Conservation (phyloP, 2,797 vertebrate genomes). For the Enteromius fasciolatus region DNA sequence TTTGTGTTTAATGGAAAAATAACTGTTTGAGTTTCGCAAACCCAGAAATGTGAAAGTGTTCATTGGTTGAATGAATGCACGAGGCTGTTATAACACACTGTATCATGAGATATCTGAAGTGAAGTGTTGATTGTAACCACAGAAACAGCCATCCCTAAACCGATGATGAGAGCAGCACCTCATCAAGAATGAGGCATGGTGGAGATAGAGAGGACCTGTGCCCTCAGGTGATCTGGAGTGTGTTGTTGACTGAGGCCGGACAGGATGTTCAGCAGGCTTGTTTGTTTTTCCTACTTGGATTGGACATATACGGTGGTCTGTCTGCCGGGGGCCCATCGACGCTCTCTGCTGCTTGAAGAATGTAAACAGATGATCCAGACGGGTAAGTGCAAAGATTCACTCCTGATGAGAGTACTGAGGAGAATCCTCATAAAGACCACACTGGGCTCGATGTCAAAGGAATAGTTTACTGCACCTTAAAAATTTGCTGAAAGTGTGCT, state of each 20-base stretch:
- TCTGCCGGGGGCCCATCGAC: constrained; percentile 39
- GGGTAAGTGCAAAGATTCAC: constrained; percentile 24
- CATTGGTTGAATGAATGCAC: not conserved
- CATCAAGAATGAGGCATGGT: constrained; percentile 7
- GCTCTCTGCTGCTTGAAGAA: constrained; percentile 65
- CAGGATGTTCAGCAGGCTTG: constrained; percentile 70
- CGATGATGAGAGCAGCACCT: not conserved
- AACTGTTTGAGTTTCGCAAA: not conserved
- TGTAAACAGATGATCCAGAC: constrained; percentile 66
- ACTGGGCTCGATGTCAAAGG: not conserved
- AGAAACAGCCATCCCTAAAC: not conserved
- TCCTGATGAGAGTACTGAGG: not conserved
- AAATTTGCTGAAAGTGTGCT: not conserved
- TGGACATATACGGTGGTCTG: constrained; percentile 49
- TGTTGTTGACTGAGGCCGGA: constrained; percentile 72
- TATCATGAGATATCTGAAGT: not conserved
- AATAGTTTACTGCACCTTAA: not conserved
- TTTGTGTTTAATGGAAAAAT: too few species aligned
- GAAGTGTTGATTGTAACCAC: not conserved
- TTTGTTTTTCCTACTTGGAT: constrained; percentile 77
- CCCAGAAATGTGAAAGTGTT: not conserved
- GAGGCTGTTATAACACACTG: not conserved
- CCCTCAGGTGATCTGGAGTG: constrained; percentile 40
- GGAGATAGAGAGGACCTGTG: constrained; percentile 17
- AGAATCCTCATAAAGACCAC: not conserved